Base-by-base conservation (phyloP, 1,140 invertebrate species). In the Melitaea cinxia region DNA sequence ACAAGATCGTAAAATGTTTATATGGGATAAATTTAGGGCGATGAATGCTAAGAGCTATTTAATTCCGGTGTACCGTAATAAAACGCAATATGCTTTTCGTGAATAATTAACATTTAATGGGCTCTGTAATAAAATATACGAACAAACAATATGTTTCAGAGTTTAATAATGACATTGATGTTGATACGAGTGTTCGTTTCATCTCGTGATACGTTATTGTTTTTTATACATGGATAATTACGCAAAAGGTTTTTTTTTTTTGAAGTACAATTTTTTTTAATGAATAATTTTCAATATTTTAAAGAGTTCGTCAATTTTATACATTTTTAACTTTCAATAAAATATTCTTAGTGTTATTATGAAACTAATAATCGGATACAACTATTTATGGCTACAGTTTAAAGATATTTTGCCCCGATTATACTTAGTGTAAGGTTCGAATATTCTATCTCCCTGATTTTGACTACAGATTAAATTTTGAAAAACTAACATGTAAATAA, bases 31-130 rank as follows among this genome's bases (percentile, higher is more conserved):
- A 17, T 42, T 42, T 53, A 17, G 50, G 10, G 33, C 24, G 33
- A 42, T 17, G n/a, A 26, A 42, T 39, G 19, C n/a, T 28, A 42
- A 56, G 37, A 42, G 37, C 37, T 42, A 42, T 42, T 42, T 42
- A 56, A 56, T 56, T 56, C 23, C 19, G 14, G 6, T 39, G 17
- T 42, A 17, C 35, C 23, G 23, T 42, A 54, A 62, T 62, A 54
- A 62, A 61, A 62, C 37, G 50, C 37, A 62, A 53, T 61, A 52
- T 21, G 47, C 47, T 39, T 39, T 61, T 61, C 33, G 49, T 47
- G 33, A 19, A 17, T 61, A 61, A 61, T 61, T 61, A 39, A 53
- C 58, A 61, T 61, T 61, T 39, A 37, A 61, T 61, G 58, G 49
- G 3, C 30, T n/a, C 33, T 42, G 23, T 50, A 52, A 35, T 53